phyloP scores from a whole-genome alignment of 2,888 invertebrate species.

The Psylliodes chrysocephalus region DNA sequence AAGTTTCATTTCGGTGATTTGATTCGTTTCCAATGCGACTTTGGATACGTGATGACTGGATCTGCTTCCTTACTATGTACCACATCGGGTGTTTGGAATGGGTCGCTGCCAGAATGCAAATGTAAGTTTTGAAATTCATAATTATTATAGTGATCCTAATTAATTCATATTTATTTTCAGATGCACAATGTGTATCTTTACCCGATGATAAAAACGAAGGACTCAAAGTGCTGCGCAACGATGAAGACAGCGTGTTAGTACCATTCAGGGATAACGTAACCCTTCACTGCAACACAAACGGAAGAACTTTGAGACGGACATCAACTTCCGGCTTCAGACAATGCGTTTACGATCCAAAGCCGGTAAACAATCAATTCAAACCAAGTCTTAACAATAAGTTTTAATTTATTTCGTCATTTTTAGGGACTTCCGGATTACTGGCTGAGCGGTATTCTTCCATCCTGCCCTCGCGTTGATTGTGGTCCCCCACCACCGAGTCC shows the following conservation, averaged over 20 bases:
- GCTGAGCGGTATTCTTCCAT: conserved; percentile 86
- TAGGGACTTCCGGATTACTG: conserved; percentile 89
- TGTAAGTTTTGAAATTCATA: conserved; percentile 70
- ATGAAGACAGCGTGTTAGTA: conserved; percentile 84
- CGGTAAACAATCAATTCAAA: too few relatives aligned
- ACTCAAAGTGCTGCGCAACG: conserved; percentile 78
- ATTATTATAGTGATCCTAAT: too few relatives aligned
- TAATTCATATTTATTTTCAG: conserved; percentile 64
- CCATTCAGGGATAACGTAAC: conserved; percentile 93
- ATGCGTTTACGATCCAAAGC: conserved; percentile 95
- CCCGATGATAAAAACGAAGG: conserved; percentile 92
- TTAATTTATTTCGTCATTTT: conserved; percentile 11
- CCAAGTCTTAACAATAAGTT: too few relatives aligned
- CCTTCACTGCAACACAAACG: conserved; percentile 80
- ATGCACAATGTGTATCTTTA: conserved; percentile 89
- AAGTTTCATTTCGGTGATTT: conserved; percentile 91
- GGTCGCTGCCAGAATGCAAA: conserved; percentile 91
- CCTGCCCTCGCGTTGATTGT: conserved; percentile 90
- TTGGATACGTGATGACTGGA: conserved; percentile 93
- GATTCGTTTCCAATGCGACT: conserved; percentile 91
- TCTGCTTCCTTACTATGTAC: conserved; percentile 87
- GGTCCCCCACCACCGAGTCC: conserved; percentile 91
- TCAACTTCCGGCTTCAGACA: conserved; percentile 88
- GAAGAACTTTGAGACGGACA: conserved; percentile 82
- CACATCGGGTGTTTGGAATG: conserved; percentile 93